Conservation (phyloP, 2,797 vertebrate genomes). For the Falco rusticolus region DNA sequence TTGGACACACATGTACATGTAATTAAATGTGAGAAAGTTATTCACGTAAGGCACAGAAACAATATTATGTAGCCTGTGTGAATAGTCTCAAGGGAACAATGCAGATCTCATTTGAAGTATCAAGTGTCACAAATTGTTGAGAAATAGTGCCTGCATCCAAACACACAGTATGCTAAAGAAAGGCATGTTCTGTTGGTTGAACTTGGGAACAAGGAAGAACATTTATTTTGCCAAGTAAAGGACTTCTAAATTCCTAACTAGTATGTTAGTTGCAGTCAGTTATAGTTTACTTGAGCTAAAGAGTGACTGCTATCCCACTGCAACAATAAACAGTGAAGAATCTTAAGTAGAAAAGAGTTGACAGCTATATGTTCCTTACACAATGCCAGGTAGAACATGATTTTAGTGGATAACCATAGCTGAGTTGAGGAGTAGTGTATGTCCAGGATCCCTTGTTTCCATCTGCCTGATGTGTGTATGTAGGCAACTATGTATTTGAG, state of each 20-base stretch:
- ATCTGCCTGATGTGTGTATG: background rate
- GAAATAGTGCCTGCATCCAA: background rate
- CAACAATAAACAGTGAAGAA: background rate
- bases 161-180: background rate
- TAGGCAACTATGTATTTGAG: background rate
- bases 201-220: background rate
- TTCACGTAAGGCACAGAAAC: background rate
- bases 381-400: background rate
- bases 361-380: background rate
- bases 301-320: background rate
- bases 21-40: background rate
- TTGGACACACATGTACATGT: rapidly evolving
- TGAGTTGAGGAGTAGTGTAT: background rate
- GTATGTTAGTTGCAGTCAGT: background rate
- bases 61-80: background rate
- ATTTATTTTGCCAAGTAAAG: background rate
- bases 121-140: background rate
- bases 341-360: background rate
- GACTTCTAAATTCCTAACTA: background rate
- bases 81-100: background rate
- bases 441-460: background rate
- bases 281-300: background rate
- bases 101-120: background rate
- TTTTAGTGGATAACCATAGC: no score
- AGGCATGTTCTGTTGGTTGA: background rate